These are phyloP conservation scores for Boulengeromyrus knoepffleri DNA, from an alignment of 2,113 vertebrate genomes.

Conservation along the genomic window DNA sequence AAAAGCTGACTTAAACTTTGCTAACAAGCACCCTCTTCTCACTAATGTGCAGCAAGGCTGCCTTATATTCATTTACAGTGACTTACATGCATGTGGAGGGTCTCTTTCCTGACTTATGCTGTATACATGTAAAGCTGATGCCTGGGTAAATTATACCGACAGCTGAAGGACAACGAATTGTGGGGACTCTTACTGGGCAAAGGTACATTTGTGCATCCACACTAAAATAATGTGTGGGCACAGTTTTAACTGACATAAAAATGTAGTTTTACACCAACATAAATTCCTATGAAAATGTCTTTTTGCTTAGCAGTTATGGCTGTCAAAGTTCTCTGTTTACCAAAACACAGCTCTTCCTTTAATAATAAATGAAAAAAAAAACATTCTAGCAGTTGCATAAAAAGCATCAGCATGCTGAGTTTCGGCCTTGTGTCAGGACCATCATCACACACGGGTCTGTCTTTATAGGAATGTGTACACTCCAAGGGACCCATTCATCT, in stretches of 20 bases:
- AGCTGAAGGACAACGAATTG: not conserved
- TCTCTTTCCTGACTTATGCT: not conserved
- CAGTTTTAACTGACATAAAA: not conserved
- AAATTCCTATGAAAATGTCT: not conserved
- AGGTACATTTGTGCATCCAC: not conserved
- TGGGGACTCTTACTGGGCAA: not conserved
- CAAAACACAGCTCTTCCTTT: not conserved
- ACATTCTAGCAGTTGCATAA: not conserved
- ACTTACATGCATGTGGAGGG: not conserved
- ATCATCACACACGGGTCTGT: not conserved
- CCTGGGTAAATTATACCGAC: not conserved
- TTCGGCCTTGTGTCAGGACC: not conserved
- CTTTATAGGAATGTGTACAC: not conserved
- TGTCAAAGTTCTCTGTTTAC: not conserved
- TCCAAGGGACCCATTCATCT: not conserved
- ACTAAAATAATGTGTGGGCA: not conserved
- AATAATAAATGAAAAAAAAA: not conserved
- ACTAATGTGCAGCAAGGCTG: not conserved
- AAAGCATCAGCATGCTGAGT: not conserved
- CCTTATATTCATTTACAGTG: not conserved
- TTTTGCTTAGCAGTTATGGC: not conserved
- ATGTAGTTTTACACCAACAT: not conserved
- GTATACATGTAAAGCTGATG: not conserved
- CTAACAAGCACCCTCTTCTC: not conserved
- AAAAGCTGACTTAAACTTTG: not conserved